A percentile compares a stretch with the other conserved stretches of the same genome.
These are phyloP conservation scores for Dasypolia templi DNA, from an alignment of 2,888 invertebrate species.

Conservation along the genomic window DNA sequence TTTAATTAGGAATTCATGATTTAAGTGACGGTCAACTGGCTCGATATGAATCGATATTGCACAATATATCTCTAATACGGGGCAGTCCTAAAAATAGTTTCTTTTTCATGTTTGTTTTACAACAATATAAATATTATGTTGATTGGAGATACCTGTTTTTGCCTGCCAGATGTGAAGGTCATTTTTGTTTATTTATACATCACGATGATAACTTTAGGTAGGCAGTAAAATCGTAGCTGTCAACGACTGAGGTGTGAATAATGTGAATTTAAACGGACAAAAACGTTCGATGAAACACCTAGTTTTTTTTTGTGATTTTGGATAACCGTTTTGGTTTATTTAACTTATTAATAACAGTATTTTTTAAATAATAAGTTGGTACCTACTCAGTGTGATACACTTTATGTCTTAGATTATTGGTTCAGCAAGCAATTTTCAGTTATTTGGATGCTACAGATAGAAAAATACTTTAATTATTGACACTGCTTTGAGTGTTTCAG, in stretches of 20 bases:
- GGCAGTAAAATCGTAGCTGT: conserved; percentile 37
- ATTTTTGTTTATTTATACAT: conserved; percentile 49
- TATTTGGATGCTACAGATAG: conserved; percentile 5
- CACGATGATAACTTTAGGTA: conserved; percentile 19
- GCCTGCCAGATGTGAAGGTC: conserved; percentile 47
- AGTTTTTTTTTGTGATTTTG: conserved; percentile 22
- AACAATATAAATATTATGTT: conserved; percentile 50
- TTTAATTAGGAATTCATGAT: conserved; percentile 52
- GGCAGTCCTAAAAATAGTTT: conserved; percentile 16
- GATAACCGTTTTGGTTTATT: neutral
- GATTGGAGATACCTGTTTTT: conserved; percentile 40
- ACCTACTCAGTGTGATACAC: neutral
- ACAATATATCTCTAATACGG: neutral
- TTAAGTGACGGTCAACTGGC: neutral
- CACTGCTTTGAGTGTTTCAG: conserved; percentile 10
- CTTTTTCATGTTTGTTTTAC: conserved; percentile 14
- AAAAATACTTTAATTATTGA: conserved; percentile 19
- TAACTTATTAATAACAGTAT: neutral
- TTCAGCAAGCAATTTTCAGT: conserved; percentile 28
- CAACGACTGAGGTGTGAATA: conserved; percentile 37
- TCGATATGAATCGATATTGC: conserved; percentile 3
- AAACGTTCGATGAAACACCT: neutral
- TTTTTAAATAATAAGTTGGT: neutral
- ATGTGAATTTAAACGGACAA: conserved; percentile 5
- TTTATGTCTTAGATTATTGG: conserved; percentile 1